These are phyloP conservation scores for Sebastes hopkinsi DNA, from an alignment of 2,797 vertebrate genomes.

Conservation along the genomic window DNA sequence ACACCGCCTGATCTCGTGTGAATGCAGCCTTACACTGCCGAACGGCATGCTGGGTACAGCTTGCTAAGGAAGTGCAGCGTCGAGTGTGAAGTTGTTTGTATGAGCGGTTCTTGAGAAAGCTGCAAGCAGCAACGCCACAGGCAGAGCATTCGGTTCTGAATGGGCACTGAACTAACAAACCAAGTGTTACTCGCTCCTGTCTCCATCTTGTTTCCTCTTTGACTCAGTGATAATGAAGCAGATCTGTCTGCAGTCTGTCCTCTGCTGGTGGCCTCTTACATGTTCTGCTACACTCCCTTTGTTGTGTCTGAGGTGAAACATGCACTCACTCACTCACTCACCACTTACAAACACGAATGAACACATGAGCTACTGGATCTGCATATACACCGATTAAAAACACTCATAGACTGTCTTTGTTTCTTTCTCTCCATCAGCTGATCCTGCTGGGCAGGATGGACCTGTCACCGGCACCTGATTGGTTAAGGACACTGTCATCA, in stretches of 20 bases:
- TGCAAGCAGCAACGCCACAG: no score
- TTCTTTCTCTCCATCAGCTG: constrained; percentile 59
- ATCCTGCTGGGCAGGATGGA: constrained; percentile 74
- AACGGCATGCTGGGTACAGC: no score
- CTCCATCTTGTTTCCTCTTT: background rate
- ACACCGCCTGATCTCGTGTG: no score
- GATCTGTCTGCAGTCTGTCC: constrained; percentile 78
- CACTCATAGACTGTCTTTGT: background rate
- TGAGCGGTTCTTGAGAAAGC: background rate
- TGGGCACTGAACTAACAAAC: no score
- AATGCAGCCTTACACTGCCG: no score
- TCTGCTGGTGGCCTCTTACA: constrained; percentile 72
- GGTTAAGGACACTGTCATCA: constrained; percentile 81
- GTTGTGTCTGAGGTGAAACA: constrained; percentile 75
- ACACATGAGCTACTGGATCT: background rate
- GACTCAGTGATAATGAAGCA: constrained; percentile 46
- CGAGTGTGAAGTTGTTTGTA: no score
- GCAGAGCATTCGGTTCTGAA: no score
- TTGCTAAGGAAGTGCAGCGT: background rate
- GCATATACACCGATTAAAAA: background rate
- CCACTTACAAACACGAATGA: background rate
- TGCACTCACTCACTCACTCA: background rate
- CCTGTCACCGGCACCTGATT: constrained; percentile 74
- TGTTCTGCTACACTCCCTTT: constrained; percentile 81
- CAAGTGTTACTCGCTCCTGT: background rate